Percentiles rank a stretch among this genome's conserved stretches.
These are phyloP conservation scores for Caretta caretta DNA, from an alignment of 2,113 vertebrate species.

Conservation along the genomic window DNA sequence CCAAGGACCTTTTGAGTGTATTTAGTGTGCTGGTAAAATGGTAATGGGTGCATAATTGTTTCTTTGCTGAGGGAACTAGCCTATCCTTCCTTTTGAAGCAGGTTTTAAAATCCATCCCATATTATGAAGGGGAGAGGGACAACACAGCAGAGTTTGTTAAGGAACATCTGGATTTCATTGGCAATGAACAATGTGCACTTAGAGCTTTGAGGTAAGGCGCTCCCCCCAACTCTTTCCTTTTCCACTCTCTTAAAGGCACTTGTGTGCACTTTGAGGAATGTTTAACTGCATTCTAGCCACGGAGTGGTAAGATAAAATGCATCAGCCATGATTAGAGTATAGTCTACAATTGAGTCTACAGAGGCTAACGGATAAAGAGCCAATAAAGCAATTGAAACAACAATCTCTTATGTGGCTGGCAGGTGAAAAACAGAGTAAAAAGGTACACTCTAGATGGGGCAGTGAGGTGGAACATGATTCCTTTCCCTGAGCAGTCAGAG, in stretches of 20 bases:
- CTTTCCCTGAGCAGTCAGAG: accelerated
- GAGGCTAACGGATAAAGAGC: accelerated
- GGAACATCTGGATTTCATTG: conserved; percentile 72
- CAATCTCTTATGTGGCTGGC: accelerated
- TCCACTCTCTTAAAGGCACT: neutral
- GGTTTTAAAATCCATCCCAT: neutral
- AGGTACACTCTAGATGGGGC: neutral
- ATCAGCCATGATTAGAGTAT: neutral
- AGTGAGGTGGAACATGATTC: neutral
- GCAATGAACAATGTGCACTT: conserved; percentile 1
- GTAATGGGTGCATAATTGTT: conserved; percentile 22
- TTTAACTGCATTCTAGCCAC: neutral
- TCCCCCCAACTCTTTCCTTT: neutral
- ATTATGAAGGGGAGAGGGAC: neutral
- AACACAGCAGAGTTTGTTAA: conserved; percentile 24
- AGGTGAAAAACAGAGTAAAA: accelerated
- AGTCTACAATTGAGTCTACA: neutral
- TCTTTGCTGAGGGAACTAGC: neutral
- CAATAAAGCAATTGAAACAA: neutral
- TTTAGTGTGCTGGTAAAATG: accelerated
- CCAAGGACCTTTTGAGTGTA: neutral
- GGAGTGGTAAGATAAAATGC: neutral
- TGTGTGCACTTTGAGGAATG: neutral
- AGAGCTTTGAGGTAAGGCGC: neutral
- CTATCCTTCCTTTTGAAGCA: neutral